Evolutionary conservation across 2,888 invertebrate species (phyloP), one percentile per base, ranked within the genome.

Genomic region (Aleiodes testaceus): DNA sequence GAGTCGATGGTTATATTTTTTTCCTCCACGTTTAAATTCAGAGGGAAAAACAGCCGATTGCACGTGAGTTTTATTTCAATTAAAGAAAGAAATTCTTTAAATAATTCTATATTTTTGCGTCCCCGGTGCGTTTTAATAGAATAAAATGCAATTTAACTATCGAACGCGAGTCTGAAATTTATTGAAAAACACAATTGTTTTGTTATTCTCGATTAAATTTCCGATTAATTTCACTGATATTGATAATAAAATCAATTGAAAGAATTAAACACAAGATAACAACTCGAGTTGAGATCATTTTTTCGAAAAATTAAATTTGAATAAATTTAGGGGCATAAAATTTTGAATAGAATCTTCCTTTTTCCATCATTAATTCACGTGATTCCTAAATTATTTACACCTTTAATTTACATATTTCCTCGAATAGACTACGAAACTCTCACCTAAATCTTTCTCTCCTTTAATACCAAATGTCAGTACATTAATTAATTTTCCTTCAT

Each of bases 371-470:
- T 66, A 65, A 55, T 65, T 66, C 47, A 36, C 72, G 65, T 72
- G 78, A 80, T 79, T 74, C 50, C 78, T 82, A 80, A 70, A 74
- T 79, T 80, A 82, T 83, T 65, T 84, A 84, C 84, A 84, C 75
- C 79, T 79, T 78, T 80, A 82, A 82, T 84, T 83, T 83, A 84
- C 81, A 83, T 79, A 74, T 78, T 81, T 78, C 42, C 30, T 79
- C 44, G 50, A 69, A 66, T 65, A 66, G 72, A 50, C 50, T 20
- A 26, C 47, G 42, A 68, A 26, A 26, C 26, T 72, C 22, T 66
- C 73, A 70, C 70, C 67, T 70, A 64, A 66, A 66, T 75, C 71
- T 70, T 75, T 72, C 73, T 55, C 73, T 77, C 74, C 72, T 73
- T 73, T 59, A 68, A 73, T 79, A 77, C 75, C 74, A 69, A 73